phyloP scores from a whole-genome alignment of 2,113 vertebrate genomes.

The Cricetomys ansorgei region DNA sequence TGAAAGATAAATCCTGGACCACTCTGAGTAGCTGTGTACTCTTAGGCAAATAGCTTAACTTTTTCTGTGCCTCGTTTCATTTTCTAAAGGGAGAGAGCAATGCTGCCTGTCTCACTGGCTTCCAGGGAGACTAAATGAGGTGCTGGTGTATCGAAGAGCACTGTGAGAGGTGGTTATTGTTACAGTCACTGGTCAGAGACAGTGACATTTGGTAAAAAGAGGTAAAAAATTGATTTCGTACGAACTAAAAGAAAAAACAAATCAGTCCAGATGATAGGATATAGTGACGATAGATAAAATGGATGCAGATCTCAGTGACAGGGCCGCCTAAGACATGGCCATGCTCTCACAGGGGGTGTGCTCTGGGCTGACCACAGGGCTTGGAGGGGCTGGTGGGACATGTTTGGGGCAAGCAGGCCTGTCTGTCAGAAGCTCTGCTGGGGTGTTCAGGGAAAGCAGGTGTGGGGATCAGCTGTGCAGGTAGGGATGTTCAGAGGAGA shows the following conservation, averaged over 20 bases:
- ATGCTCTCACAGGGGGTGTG: neutral
- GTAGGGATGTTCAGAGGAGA: neutral
- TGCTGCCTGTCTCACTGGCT: neutral
- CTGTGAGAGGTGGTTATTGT: neutral
- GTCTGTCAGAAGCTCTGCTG: neutral
- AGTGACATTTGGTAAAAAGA: neutral
- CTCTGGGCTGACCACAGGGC: neutral
- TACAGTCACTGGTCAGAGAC: neutral
- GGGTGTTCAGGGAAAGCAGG: neutral
- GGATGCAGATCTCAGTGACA: neutral
- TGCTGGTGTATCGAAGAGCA: neutral
- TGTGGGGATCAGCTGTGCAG: no score
- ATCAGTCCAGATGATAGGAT: neutral
- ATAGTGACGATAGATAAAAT: neutral
- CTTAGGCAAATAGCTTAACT: slow-evolving; percentile 12
- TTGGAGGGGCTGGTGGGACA: neutral
- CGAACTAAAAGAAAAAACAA: neutral
- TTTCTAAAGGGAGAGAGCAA: slow-evolving; percentile 12
- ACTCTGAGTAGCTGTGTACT: neutral
- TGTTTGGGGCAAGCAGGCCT: neutral
- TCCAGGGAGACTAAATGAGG: neutral
- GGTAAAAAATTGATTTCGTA: neutral
- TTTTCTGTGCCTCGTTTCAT: slow-evolving; percentile 2
- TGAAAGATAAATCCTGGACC: neutral
- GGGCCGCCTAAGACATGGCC: no score